phyloP scores from a whole-genome alignment of 2,888 invertebrate species.

The Criorhina ranunculi region DNA sequence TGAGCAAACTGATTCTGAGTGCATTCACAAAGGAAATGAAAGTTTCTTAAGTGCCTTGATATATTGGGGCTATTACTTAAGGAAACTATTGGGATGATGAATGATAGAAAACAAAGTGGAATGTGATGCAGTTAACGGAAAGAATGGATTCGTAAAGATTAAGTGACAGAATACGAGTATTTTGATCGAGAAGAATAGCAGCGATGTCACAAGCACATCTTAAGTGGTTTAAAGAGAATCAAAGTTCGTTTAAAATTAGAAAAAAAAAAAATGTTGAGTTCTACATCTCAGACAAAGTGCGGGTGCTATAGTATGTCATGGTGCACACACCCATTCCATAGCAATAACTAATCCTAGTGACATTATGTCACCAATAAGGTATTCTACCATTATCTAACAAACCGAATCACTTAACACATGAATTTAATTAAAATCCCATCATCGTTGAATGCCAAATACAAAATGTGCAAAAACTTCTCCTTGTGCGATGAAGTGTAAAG shows the following conservation, averaged over 20 bases:
- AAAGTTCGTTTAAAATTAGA: no score
- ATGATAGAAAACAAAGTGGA: neutral
- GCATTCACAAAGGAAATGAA: conserved; percentile 1
- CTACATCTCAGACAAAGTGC: no score
- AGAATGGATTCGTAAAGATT: no score
- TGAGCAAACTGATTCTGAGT: conserved; percentile 13
- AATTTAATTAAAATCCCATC: conserved; percentile 25
- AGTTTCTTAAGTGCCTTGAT: neutral
- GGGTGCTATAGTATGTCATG: no score
- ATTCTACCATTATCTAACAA: neutral
- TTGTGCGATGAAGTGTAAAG: neutral
- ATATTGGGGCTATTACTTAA: neutral
- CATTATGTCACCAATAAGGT: neutral
- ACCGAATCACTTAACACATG: conserved; percentile 11
- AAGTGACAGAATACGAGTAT: no score
- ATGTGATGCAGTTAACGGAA: no score
- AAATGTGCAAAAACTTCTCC: conserved; percentile 3
- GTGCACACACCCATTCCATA: no score
- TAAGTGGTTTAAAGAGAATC: neutral
- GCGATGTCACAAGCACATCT: neutral
- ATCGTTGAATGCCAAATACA: conserved; percentile 2
- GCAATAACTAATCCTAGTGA: no score
- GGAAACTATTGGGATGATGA: neutral
- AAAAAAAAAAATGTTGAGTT: neutral
- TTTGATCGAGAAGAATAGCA: no score